These are phyloP conservation scores for Brachyhypopomus gauderio DNA, from an alignment of 2,113 vertebrate species.

Conservation along the genomic window DNA sequence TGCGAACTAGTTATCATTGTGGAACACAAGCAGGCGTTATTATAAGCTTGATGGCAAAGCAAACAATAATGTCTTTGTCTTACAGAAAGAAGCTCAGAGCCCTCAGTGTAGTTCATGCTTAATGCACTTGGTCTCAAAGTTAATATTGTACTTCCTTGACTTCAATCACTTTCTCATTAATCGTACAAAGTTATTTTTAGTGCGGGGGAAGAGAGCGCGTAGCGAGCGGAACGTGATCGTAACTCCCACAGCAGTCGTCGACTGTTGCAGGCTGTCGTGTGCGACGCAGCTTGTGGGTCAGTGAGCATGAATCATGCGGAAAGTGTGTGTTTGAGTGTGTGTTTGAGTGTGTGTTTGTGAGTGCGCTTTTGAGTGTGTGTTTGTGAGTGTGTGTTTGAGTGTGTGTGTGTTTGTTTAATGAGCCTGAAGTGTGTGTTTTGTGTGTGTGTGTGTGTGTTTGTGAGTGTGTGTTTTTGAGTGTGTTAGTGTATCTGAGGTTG, in stretches of 20 bases:
- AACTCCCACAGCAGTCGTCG: background rate
- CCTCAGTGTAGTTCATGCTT: no score
- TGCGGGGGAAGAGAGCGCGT: background rate
- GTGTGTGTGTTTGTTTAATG: background rate
- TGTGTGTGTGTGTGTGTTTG: conserved; percentile 1
- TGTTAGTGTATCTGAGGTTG: background rate
- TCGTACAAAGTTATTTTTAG: background rate
- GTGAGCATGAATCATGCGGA: background rate
- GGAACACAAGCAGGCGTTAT: conserved; percentile 5
- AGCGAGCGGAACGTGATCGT: conserved; percentile 9
- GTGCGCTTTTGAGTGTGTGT: no score
- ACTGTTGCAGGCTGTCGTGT: background rate
- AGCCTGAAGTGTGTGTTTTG: background rate
- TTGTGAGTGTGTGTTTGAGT: background rate
- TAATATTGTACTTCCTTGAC: no score
- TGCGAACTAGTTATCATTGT: background rate
- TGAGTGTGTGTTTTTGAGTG: background rate
- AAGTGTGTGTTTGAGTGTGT: background rate
- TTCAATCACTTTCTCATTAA: no score
- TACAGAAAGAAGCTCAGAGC: background rate
- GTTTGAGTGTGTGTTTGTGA: background rate
- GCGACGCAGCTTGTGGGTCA: background rate
- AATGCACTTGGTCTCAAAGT: no score
- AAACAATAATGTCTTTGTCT: background rate
- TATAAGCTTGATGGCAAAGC: background rate